Evolutionary conservation across 2,113 vertebrate species (phyloP), one percentile per base, ranked within the genome.

Genomic region (Vicugna pacos): DNA sequence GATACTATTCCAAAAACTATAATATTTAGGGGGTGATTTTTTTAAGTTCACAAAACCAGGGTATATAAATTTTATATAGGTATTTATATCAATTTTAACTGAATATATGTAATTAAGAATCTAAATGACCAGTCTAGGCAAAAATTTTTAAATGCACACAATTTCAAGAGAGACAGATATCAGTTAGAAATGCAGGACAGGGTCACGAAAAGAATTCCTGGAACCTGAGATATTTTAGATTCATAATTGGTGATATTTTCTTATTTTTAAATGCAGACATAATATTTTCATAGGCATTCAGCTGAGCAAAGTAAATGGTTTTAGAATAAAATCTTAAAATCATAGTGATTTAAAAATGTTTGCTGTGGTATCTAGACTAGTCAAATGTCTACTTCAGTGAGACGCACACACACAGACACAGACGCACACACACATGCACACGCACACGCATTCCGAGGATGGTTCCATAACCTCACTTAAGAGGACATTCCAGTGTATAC

Each of bases 291-390:
- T 24, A 73, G 20, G 82, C 3, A 56, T 89, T 65, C n/a, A 94
- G 48, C 10, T 88, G 17, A 73, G 10, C n/a, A 87, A 6, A 69
- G 6, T 50, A 81, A 83, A 91, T 77, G 2, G 3, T 46, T 84
- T 95, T 77, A 70, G 26, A 90, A 79, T 91, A 96, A 89, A 86
- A 48, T 79, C 20, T 92, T 46, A 89, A 90, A 94, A 69, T 35
- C 24, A 77, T 77, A 77, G 5, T 86, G 42, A n/a, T 91, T 77
- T 92, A 42, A 58, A 92, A 86, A 90, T 62, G 26, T 79, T 82
- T 35, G 60, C 1, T 80, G 20, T 46, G 20, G 28, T 80, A 60
- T 75, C 46, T 82, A 50, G 32, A 91, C 14, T 62, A 52, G 19
- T 6, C 22, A 6, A 79, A 14, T 58, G 26, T 82, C 48, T 73